Percentiles rank a stretch among this genome's conserved stretches.
These are phyloP conservation scores for Hydriomena furcata DNA, from an alignment of 2,888 invertebrate species.

Conservation along the genomic window DNA sequence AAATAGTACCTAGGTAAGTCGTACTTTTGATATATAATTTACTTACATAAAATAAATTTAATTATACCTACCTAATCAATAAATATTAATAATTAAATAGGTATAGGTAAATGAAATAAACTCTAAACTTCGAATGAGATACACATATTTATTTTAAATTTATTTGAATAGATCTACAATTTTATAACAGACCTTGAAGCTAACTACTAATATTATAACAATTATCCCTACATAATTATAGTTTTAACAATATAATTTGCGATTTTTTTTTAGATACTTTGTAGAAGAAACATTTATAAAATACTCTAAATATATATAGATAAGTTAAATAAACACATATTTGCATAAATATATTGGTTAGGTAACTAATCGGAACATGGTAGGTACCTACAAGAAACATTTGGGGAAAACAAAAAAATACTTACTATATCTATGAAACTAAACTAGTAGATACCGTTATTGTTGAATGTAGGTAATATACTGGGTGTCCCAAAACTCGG, in stretches of 20 bases:
- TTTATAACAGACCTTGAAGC: constrained; percentile 27
- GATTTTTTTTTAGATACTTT: constrained; percentile 18
- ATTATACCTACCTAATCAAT: too few relatives aligned
- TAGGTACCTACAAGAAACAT: too few relatives aligned
- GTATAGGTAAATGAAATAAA: constrained; percentile 11
- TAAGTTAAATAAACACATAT: background rate
- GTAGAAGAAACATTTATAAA: constrained; percentile 50
- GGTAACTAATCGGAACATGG: too few relatives aligned
- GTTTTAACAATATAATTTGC: constrained; percentile 37
- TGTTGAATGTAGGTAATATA: too few relatives aligned
- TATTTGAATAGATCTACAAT: constrained; percentile 17
- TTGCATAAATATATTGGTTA: background rate
- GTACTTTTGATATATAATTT: too few relatives aligned
- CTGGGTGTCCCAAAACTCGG: too few relatives aligned
- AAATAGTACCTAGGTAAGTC: background rate
- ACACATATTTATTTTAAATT: constrained; percentile 16
- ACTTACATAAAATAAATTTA: too few relatives aligned
- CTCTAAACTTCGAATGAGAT: constrained; percentile 3
- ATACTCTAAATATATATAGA: constrained; percentile 33
- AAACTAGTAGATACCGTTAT: too few relatives aligned
- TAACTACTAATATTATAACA: constrained; percentile 26
- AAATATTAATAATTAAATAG: constrained; percentile 6
- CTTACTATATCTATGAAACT: too few relatives aligned
- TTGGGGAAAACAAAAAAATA: too few relatives aligned
- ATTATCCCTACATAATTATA: constrained; percentile 28